Conservation (phyloP, 1,140 invertebrate species). For the Drosophila lowei region DNA sequence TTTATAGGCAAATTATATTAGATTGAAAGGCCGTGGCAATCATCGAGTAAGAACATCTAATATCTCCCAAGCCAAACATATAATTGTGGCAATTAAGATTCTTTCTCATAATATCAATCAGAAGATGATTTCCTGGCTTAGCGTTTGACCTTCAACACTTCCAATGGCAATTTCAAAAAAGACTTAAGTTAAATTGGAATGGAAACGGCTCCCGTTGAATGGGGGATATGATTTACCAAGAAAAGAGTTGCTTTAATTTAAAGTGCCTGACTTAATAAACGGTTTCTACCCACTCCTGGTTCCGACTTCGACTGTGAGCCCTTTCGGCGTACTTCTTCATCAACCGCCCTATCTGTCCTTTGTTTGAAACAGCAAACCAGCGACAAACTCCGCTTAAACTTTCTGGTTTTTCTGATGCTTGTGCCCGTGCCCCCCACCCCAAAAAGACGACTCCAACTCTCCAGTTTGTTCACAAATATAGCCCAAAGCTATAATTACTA, state of each 20-base stretch:
- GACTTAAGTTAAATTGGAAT: background rate
- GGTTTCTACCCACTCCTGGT: conserved; percentile 15
- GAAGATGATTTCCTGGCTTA: background rate
- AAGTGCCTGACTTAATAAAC: conserved; percentile 51
- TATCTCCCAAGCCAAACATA: too few species aligned
- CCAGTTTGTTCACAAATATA: conserved; percentile 55
- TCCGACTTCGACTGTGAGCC: conserved; percentile 3
- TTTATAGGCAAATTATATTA: conserved; percentile 36
- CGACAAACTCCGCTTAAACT: conserved; percentile 57
- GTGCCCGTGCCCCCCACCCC: background rate
- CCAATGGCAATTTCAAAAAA: background rate
- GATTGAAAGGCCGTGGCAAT: conserved; percentile 27
- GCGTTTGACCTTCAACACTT: too few species aligned
- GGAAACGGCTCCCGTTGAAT: conserved; percentile 34
- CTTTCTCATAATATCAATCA: background rate
- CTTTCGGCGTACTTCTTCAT: conserved; percentile 32
- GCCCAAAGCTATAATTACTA: conserved; percentile 77
- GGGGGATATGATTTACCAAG: conserved; percentile 29
- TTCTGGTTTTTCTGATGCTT: conserved; percentile 47
- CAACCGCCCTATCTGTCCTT: conserved; percentile 31
- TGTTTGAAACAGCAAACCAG: conserved; percentile 14
- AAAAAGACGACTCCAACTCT: conserved; percentile 18
- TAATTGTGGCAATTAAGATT: conserved; percentile 1
- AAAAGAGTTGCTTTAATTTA: conserved; percentile 29
- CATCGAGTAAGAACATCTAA: background rate